These are phyloP conservation scores for Gephyroberyx darwinii DNA, from an alignment of 2,797 vertebrate species.

Conservation along the genomic window DNA sequence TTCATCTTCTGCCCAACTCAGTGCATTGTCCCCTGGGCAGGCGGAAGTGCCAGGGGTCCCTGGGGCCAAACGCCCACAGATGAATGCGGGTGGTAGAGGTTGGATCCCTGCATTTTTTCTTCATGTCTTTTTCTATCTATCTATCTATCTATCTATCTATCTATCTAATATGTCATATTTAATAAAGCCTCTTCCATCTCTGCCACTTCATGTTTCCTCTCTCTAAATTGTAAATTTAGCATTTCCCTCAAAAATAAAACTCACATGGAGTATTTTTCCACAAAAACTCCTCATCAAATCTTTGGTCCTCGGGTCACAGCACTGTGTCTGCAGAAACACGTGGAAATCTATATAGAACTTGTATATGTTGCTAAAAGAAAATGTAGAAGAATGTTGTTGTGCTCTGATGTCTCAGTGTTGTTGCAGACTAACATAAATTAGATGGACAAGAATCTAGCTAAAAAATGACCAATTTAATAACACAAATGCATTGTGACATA, in stretches of 20 bases:
- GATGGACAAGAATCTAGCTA: too few relatives aligned
- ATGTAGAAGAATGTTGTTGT: too few relatives aligned
- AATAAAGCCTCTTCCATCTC: too few relatives aligned
- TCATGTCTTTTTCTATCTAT: constrained; percentile 16
- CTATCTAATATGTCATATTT: background rate
- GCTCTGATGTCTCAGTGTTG: too few relatives aligned
- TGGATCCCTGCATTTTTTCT: constrained; percentile 4
- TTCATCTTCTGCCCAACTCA: constrained; percentile 52
- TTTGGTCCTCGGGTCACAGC: constrained; percentile 9
- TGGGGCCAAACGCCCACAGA: constrained; percentile 47
- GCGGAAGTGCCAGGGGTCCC: constrained; percentile 47
- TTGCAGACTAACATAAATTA: too few relatives aligned
- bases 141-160: background rate
- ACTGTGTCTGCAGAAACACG: background rate
- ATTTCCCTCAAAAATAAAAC: too few relatives aligned
- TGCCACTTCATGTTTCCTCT: too few relatives aligned
- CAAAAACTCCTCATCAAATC: background rate
- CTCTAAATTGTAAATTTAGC: too few relatives aligned
- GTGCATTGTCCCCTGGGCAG: constrained; percentile 33
- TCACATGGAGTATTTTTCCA: background rate
- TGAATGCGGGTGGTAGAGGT: constrained; percentile 12
- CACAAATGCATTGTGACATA: too few relatives aligned
- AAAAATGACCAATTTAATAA: too few relatives aligned
- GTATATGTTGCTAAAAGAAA: too few relatives aligned
- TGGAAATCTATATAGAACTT: too few relatives aligned